These are phyloP conservation scores for Pollimyrus isidori DNA, from an alignment of 2,113 vertebrate genomes.

Conservation along the genomic window DNA sequence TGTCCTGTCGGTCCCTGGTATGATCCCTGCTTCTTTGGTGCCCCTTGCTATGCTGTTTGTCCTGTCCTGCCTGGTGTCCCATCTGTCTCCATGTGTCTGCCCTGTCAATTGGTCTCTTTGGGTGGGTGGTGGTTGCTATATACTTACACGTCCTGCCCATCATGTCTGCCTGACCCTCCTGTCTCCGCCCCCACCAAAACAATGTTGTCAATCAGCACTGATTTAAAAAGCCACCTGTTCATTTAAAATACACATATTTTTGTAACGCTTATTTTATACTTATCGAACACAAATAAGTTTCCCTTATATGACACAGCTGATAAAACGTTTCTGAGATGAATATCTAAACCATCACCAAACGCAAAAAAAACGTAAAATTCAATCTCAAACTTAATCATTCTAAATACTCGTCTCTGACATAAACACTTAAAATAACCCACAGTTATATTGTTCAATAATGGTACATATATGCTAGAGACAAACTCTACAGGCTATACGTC, in stretches of 20 bases:
- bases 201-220: background rate
- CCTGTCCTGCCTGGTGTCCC: background rate
- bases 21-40: background rate
- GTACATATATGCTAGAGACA: background rate
- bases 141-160: background rate
- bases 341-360: background rate
- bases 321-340: background rate
- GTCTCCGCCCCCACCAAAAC: background rate
- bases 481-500: background rate
- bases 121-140: background rate
- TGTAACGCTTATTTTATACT: background rate
- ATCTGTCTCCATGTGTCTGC: background rate
- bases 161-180: background rate
- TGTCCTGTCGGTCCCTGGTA: background rate
- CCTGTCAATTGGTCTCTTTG: background rate
- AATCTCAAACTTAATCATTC: background rate
- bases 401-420: background rate
- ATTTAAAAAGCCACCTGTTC: background rate
- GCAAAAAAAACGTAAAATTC: background rate
- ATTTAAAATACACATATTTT: background rate
- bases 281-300: background rate
- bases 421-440: background rate
- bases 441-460: background rate
- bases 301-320: background rate
- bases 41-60: background rate